A percentile compares a stretch with the other conserved stretches of the same genome.
Conservation (phyloP, 2,113 vertebrate species). For the Pungitius pungitius region DNA sequence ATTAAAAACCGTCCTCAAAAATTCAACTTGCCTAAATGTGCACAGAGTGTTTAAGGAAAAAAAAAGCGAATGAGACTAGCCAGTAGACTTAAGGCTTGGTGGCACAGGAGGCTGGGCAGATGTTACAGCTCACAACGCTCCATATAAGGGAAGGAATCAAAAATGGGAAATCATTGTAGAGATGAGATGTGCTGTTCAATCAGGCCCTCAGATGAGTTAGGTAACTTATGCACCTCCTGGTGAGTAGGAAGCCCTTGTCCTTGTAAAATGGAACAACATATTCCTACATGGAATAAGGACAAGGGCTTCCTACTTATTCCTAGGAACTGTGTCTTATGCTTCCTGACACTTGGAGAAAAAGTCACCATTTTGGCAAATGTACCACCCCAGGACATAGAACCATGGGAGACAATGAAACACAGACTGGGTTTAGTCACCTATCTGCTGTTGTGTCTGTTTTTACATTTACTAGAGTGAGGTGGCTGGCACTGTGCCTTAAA, state of each 20-base stretch:
- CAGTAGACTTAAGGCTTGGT: neutral
- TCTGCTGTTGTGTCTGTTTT: neutral
- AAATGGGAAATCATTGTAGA: neutral
- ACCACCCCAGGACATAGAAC: conserved; percentile 7
- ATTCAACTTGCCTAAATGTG: no score
- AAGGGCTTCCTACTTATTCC: no score
- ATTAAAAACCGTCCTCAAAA: no score
- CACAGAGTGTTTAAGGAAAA: no score
- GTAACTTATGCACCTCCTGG: neutral
- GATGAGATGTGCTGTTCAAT: conserved; percentile 2
- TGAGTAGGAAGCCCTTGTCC: neutral
- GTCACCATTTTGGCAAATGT: neutral
- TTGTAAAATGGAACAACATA: no score
- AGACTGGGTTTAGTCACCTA: neutral
- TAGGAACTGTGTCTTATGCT: no score
- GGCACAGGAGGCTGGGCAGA: neutral
- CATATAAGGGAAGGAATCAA: neutral
- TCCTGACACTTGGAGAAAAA: neutral
- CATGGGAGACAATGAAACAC: neutral
- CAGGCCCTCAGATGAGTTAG: neutral
- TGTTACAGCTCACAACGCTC: neutral
- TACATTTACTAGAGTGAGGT: neutral
- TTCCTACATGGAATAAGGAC: no score
- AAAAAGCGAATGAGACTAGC: neutral
- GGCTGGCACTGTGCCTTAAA: neutral